A percentile compares a stretch with the other conserved stretches of the same genome.
These are phyloP conservation scores for Rousettus leschenaultii DNA, from an alignment of 2,113 vertebrate genomes.

Conservation along the genomic window DNA sequence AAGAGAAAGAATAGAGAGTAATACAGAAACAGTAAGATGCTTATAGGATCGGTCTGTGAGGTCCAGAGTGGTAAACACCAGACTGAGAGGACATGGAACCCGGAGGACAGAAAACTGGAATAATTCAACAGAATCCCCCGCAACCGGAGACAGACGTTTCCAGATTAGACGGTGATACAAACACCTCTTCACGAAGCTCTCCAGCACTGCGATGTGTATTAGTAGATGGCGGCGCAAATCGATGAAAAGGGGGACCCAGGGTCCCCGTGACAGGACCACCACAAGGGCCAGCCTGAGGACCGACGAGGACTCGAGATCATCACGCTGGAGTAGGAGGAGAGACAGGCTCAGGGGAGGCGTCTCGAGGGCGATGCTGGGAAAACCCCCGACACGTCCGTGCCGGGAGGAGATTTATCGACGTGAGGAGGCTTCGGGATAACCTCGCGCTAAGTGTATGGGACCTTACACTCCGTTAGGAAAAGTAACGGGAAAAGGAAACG, in stretches of 20 bases:
- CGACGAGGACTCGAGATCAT: fast-evolving
- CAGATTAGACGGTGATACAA: neutral
- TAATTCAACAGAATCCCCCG: neutral
- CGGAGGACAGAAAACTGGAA: neutral
- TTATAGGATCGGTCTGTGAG: neutral
- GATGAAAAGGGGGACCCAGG: neutral
- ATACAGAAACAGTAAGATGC: neutral
- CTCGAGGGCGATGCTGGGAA: neutral
- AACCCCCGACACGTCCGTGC: neutral
- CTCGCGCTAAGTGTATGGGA: neutral
- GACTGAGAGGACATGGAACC: neutral
- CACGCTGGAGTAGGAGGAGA: neutral
- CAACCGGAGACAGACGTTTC: neutral
- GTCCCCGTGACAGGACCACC: neutral
- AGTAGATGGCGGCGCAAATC: neutral
- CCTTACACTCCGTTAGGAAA: neutral
- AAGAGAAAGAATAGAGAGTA: neutral
- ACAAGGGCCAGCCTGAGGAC: neutral
- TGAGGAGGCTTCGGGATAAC: neutral
- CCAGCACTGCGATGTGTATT: neutral
- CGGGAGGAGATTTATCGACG: neutral
- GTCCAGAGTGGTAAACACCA: neutral
- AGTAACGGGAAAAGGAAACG: neutral
- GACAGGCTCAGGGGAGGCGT: neutral
- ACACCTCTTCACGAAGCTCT: neutral